Conservation (phyloP, 2,113 vertebrate species). For the Pachyramphus minor region DNA sequence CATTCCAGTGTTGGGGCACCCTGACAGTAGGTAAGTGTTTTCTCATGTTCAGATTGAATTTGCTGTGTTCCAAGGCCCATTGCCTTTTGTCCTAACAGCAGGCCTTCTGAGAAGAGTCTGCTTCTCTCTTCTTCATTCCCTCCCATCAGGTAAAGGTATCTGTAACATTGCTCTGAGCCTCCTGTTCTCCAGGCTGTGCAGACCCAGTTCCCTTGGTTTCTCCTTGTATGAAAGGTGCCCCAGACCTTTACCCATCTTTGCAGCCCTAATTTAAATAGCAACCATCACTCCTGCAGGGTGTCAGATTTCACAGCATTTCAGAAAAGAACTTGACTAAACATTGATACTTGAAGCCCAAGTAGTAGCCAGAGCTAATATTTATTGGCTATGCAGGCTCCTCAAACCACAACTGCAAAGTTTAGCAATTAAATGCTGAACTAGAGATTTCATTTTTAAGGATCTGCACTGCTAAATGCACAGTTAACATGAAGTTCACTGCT, state of each 20-base stretch:
- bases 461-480: neutral
- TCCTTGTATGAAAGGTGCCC: neutral
- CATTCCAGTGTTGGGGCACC: neutral
- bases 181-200: neutral
- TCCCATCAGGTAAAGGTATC: neutral
- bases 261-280: neutral
- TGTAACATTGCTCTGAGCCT: neutral
- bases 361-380: neutral
- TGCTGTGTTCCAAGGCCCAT: neutral
- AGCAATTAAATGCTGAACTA: neutral
- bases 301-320: neutral
- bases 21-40: neutral
- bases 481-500: constrained; percentile 34
- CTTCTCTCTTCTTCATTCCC: neutral
- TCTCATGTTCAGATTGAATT: neutral
- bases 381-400: neutral
- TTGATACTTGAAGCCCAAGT: neutral
- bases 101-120: neutral
- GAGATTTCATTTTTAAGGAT: neutral
- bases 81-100: neutral
- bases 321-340: neutral
- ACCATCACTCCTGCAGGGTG: neutral
- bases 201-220: neutral
- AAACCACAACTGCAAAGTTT: neutral
- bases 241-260: neutral